Conservation (phyloP, 2,888 invertebrate species). For the Unio pictorum region DNA sequence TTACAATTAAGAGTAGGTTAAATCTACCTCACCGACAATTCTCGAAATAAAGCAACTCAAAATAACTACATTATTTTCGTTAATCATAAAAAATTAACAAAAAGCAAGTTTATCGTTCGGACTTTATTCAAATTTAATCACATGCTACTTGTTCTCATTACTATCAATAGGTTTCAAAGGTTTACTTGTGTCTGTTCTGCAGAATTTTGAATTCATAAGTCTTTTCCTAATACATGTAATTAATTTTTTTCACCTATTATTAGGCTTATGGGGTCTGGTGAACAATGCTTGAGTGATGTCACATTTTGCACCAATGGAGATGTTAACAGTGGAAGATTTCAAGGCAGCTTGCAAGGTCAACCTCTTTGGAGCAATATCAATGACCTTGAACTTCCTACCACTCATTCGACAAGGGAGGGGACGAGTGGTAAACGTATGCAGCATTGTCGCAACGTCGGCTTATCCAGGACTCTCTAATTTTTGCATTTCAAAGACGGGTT, state of each 20-base stretch:
- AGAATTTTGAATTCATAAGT: no score
- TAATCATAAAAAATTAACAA: no score
- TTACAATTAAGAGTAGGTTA: no score
- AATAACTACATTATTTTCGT: no score
- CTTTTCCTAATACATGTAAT: not conserved
- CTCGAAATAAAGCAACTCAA: no score
- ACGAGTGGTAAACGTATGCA: conserved; percentile 58
- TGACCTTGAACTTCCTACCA: conserved; percentile 51
- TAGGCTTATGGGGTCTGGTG: conserved; percentile 63
- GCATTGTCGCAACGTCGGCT: conserved; percentile 48
- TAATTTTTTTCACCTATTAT: conserved; percentile 1
- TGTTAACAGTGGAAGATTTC: conserved; percentile 65
- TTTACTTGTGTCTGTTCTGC: no score
- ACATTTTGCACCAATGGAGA: conserved; percentile 62
- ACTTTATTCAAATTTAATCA: no score
- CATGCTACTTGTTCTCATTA: no score
- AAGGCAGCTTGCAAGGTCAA: conserved; percentile 56
- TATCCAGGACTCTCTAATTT: conserved; percentile 40
- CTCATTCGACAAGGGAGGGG: conserved; percentile 50
- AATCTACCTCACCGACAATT: no score
- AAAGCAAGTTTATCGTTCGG: no score
- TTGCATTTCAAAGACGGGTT: conserved; percentile 55
- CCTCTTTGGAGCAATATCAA: conserved; percentile 65
- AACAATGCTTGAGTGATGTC: conserved; percentile 64
- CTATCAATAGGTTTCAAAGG: no score